These are phyloP conservation scores for Lynx canadensis DNA, from an alignment of 2,113 vertebrate species.

Conservation along the genomic window DNA sequence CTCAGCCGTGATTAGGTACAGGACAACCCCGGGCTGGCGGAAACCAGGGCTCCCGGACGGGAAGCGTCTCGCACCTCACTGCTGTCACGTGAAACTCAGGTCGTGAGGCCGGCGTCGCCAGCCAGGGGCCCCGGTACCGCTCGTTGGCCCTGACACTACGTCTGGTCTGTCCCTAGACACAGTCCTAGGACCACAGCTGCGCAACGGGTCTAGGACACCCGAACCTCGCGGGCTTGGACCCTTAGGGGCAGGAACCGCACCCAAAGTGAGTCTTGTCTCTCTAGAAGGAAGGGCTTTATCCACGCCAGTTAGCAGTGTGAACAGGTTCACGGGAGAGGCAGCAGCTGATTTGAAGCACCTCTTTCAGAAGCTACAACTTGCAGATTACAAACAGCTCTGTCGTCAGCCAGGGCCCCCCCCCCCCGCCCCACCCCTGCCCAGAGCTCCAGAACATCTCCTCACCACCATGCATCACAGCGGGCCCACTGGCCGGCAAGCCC, in stretches of 20 bases:
- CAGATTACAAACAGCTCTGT: not conserved
- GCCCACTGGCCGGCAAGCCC: fast-evolving
- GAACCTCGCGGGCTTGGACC: fast-evolving
- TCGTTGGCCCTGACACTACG: fast-evolving
- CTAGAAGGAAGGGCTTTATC: not conserved
- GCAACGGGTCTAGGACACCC: fast-evolving
- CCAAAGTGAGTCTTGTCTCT: not conserved
- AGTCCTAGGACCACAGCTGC: fast-evolving
- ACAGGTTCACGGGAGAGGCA: not conserved
- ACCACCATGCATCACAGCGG: fast-evolving
- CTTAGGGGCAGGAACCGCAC: fast-evolving
- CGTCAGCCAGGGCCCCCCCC: not conserved
- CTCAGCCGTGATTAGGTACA: not conserved
- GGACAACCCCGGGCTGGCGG: fast-evolving
- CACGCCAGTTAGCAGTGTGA: not conserved
- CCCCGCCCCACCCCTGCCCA: fast-evolving
- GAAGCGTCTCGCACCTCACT: fast-evolving
- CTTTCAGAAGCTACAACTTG: not conserved
- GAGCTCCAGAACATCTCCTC: fast-evolving
- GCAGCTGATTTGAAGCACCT: fast-evolving
- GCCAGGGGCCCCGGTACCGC: not conserved
- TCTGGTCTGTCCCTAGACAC: not conserved
- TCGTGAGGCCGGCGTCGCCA: fast-evolving
- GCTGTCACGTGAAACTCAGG: fast-evolving
- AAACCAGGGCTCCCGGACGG: fast-evolving